Evolutionary conservation across 2,113 vertebrate species (phyloP).

Genomic region (Microtus oregoni): DNA sequence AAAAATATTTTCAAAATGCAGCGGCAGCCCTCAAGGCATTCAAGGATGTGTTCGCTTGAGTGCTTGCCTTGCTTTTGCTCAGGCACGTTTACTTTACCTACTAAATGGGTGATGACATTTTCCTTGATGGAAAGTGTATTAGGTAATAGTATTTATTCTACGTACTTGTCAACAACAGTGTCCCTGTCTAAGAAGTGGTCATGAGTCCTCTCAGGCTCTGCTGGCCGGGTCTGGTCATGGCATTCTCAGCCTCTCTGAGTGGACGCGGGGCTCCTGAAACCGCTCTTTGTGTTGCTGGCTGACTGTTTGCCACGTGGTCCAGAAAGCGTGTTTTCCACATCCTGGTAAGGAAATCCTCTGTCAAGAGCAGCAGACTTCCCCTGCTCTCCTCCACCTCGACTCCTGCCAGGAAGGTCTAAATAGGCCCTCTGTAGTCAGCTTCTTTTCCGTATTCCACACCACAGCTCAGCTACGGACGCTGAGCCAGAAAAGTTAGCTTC

Average conservation of each 20-base stretch:
- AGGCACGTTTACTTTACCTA: neutral
- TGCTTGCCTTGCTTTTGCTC: neutral
- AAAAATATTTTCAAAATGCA: neutral
- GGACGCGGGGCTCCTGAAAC: conserved; percentile 75
- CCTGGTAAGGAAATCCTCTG: conserved; percentile 82
- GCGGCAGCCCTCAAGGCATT: neutral
- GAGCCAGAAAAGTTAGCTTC: conserved; percentile 81
- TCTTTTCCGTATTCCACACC: conserved; percentile 73
- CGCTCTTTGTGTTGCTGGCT: conserved; percentile 74
- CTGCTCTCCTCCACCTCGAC: conserved; percentile 27
- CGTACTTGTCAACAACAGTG: neutral
- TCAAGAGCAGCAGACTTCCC: conserved; percentile 82
- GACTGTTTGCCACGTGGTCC: conserved; percentile 70
- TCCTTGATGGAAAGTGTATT: conserved; percentile 71
- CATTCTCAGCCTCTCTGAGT: conserved; percentile 38
- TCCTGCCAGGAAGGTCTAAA: conserved; percentile 86
- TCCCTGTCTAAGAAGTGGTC: conserved; percentile 22
- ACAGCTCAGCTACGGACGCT: conserved; percentile 66
- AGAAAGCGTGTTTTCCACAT: conserved; percentile 80
- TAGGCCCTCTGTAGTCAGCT: conserved; percentile 83
- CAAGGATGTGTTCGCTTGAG: neutral
- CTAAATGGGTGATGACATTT: conserved; percentile 71
- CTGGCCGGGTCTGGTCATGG: conserved; percentile 12
- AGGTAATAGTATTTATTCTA: conserved; percentile 69
- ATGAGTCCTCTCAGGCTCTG: conserved; percentile 68